These are phyloP conservation scores for Patiria pectinifera DNA, from an alignment of 53 echinoderm and acorn worm species.

Conservation along the genomic window DNA sequence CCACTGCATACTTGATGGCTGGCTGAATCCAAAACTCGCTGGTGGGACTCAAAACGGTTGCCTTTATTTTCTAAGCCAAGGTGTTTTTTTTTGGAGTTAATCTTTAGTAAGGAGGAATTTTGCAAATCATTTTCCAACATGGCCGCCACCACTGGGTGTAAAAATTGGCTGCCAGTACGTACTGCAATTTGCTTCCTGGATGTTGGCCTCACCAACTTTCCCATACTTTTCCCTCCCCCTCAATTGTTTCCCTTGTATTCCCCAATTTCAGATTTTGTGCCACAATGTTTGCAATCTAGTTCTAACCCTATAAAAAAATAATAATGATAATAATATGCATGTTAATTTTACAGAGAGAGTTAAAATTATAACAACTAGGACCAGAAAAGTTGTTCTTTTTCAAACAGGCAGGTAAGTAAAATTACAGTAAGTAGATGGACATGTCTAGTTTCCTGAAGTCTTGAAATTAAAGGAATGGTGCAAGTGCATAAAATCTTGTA, in stretches of 20 bases:
- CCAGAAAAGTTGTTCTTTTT: no score
- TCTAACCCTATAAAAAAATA: background rate
- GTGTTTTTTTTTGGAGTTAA: background rate
- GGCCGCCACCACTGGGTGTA: background rate
- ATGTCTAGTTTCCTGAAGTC: no score
- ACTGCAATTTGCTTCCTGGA: background rate
- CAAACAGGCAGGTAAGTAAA: no score
- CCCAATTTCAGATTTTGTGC: background rate
- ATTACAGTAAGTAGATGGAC: no score
- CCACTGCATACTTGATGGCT: constrained; percentile 6
- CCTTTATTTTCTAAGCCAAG: background rate
- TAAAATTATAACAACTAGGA: no score
- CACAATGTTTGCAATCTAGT: background rate
- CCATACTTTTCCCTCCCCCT: background rate
- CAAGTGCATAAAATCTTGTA: no score
- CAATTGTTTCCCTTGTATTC: background rate
- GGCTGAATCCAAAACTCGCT: constrained; percentile 31
- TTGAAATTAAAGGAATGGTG: no score
- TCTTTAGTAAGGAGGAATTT: background rate
- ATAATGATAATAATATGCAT: no score
- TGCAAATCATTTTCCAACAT: background rate
- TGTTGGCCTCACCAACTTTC: background rate
- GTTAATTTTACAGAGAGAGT: no score
- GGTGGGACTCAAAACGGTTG: background rate
- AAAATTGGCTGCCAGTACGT: constrained; percentile 8